Evolutionary conservation across 2,797 vertebrate species (phyloP).

Genomic region (Sebastes oblongus): DNA sequence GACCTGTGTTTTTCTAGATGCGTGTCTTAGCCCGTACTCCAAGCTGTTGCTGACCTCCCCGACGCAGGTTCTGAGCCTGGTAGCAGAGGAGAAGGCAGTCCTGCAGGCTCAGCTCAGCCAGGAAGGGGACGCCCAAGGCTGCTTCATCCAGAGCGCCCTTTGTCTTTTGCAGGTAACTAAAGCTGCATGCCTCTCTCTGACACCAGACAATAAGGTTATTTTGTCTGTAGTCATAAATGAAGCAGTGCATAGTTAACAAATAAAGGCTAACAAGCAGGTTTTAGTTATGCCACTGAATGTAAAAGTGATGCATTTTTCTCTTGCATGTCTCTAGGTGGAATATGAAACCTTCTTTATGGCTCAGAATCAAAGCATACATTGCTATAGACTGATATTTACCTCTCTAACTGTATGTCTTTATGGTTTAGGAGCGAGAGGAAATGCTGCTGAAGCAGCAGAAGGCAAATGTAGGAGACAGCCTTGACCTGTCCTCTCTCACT

Average conservation of each 20-base stretch:
- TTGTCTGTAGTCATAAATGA: background rate
- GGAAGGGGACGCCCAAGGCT: constrained; percentile 63
- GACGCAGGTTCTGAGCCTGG: constrained; percentile 87
- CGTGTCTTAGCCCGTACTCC: constrained; percentile 90
- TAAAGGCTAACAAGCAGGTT: background rate
- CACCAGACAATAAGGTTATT: background rate
- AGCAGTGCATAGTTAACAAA: background rate
- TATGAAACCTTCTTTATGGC: background rate
- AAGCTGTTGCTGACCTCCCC: constrained; percentile 94
- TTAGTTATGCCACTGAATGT: background rate
- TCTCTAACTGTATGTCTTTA: constrained; percentile 7
- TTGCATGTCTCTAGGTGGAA: background rate
- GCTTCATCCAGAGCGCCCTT: constrained; percentile 78
- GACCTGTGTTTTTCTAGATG: constrained; percentile 77
- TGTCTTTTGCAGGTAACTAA: constrained; percentile 72
- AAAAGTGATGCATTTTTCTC: background rate
- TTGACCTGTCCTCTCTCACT: constrained; percentile 84
- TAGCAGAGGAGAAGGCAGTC: constrained; percentile 87
- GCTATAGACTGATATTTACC: background rate
- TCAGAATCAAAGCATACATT: background rate
- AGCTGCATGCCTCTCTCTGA: background rate
- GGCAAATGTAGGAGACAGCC: constrained; percentile 42
- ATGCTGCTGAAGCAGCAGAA: constrained; percentile 79
- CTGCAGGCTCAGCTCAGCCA: constrained; percentile 86
- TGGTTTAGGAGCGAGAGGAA: constrained; percentile 86